Conservation (phyloP, 2,113 vertebrate species). For the Isurus oxyrinchus region DNA sequence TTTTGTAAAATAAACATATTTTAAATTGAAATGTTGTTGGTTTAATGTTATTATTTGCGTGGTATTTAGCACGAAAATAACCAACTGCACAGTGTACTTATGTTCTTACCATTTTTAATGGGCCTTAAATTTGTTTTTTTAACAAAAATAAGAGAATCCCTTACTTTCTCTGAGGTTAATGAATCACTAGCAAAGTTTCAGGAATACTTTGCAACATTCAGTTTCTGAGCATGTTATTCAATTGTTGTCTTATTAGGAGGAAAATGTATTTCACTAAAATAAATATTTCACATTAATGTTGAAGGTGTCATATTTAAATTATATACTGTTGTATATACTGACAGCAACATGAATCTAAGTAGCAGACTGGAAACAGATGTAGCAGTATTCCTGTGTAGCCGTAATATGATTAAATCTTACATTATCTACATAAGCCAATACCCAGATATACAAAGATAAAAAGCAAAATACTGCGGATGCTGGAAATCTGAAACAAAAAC, state of each 20-base stretch:
- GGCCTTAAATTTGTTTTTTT: not conserved
- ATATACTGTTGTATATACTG: not conserved
- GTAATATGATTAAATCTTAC: not conserved
- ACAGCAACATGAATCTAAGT: not conserved
- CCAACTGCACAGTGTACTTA: not conserved
- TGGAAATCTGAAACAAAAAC: too few species aligned
- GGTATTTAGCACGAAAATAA: not conserved
- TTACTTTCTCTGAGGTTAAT: not conserved
- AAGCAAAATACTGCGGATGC: too few species aligned
- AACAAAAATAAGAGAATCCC: not conserved
- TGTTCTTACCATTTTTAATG: not conserved
- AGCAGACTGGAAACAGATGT: not conserved
- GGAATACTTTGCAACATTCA: not conserved
- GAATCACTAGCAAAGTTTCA: not conserved
- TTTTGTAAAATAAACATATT: not conserved
- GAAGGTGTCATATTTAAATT: not conserved
- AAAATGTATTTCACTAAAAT: not conserved
- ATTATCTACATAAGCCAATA: not conserved
- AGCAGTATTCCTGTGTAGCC: not conserved
- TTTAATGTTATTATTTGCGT: not conserved
- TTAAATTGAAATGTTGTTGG: not conserved
- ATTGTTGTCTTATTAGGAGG: not conserved
- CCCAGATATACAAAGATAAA: not conserved
- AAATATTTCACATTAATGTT: not conserved
- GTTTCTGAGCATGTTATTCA: not conserved